Base-by-base conservation (phyloP, 2,113 vertebrate species). In the Eidolon helvum region DNA sequence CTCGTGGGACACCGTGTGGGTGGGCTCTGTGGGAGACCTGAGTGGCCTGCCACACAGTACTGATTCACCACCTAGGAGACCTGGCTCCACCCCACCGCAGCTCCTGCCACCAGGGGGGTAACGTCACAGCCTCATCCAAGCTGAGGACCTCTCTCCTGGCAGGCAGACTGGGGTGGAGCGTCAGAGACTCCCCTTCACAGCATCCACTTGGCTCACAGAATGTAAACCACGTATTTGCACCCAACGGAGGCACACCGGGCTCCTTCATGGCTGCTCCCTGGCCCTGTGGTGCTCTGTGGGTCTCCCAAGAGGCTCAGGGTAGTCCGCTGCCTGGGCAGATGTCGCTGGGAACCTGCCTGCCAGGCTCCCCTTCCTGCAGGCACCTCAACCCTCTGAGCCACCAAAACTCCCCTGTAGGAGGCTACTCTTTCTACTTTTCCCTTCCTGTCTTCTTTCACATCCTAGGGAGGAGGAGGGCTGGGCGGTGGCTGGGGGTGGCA, bases 371-470 rank as follows among this genome's bases (percentile, higher is more conserved):
- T 65, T 77, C 88, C 72, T 10, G 10, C 1, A 15, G 71, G 9
- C 15, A 9, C n/a, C 68, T 45, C 72, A 5, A 4, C 30, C 10
- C 33, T 40, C 4, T 10, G 10, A 92, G n/a, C 38, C 77, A 16
- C 19, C 0, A 18, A 66, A 72, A 26, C n/a, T 4, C n/a, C 4
- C 33, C 0, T 26, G 15, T 2, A 5, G 55, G 40, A 18, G 0
- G 0, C 4, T n/a, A 40, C 16, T 30, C 5, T 38, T 35, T 16
- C 28, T 11, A 1, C 3, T 14, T 19, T 45, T 35, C 69, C 59
- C 71, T 48, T 28, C 8, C 38, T 5, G 16, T 38, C 72, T 50
- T 35, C 40, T 55, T 68, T 43, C 4, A 15, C 65, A 8, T 10
- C 43, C 35, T 35, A 8, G 61, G 68, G 35, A 75, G 26, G 28